Evolutionary conservation across 2,797 vertebrate genomes (phyloP), one percentile per base, ranked within the genome.

Genomic region (Sebastes aleutianus): DNA sequence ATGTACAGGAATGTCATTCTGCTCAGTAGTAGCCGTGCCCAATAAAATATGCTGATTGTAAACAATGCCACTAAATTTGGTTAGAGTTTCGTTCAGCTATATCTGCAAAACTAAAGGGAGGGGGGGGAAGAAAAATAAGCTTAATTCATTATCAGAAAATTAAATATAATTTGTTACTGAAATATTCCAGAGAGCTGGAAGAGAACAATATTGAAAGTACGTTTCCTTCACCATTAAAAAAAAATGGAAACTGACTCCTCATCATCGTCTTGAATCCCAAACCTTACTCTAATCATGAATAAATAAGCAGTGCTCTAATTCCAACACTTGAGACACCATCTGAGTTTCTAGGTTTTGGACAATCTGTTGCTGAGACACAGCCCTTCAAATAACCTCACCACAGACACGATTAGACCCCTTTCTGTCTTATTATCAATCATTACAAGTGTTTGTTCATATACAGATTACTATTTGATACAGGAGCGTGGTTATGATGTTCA

Each of bases 1-100:
- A 91, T 93, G 76, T 92, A 93, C 91, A 95, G 87, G 88, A 95
- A 93, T 92, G 82, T 88, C 78, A 87, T 84, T 93, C 82, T 89
- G 69, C 79, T 88, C 32, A 80, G 79, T 89, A 86, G 87, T 87
- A 88, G 86, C 83, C 85, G 77, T 92, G 87, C 80, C 85, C 83
- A 82, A 83, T 85, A 76, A 24, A 87, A 87, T 90, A 73, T 87
- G 76, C 77, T 87, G 78, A 87, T 77, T 78, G 76, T 87, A 87
- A 91, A 91, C 74, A 90, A 90, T 91, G 79, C 70, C 78, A 88
- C 74, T 79, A 76, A 61, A 85, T 85, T 89, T 81, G 32, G 62
- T 91, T 80, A 62, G 57, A 43, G 70, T 85, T 76, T 72, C 27
- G 79, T 79, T 75, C 13, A 70, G 70, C 54, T 82, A 76, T 70